These are phyloP conservation scores for Buphagus erythrorhynchus DNA, from an alignment of 2,797 vertebrate species.

Conservation along the genomic window DNA sequence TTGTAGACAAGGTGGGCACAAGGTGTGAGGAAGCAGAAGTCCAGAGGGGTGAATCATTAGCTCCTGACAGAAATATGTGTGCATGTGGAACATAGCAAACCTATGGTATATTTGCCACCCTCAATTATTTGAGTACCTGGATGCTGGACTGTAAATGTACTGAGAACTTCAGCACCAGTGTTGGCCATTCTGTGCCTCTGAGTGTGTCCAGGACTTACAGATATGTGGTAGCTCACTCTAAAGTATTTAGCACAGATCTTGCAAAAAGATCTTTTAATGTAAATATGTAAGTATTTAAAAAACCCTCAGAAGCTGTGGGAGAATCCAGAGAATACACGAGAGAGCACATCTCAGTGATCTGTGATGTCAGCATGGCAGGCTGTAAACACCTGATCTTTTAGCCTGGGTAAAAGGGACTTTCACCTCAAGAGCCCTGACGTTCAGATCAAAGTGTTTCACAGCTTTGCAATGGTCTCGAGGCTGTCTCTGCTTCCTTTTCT, in stretches of 20 bases:
- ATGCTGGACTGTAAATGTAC: not conserved
- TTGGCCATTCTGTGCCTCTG: not conserved
- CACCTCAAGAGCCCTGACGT: not conserved
- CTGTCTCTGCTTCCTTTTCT: not conserved
- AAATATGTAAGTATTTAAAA: not conserved
- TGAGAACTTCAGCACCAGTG: accelerated
- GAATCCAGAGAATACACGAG: not conserved
- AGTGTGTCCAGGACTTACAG: not conserved
- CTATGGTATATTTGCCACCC: not conserved
- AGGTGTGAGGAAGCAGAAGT: not conserved
- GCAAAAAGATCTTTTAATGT: not conserved
- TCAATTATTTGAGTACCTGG: not conserved
- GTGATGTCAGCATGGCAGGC: not conserved
- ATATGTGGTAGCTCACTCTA: not conserved
- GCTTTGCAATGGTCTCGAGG: not conserved
- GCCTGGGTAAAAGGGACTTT: constrained; percentile 25
- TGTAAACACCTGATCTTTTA: not conserved
- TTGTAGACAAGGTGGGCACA: not conserved
- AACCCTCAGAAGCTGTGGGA: not conserved
- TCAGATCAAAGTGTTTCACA: constrained; percentile 25
- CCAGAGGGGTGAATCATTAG: not conserved
- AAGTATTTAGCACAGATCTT: not conserved
- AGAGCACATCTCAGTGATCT: not conserved
- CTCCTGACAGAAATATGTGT: not conserved
- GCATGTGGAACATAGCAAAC: not conserved